phyloP scores from a whole-genome alignment of 2,113 vertebrate species.

The Hiodon tergisus region DNA sequence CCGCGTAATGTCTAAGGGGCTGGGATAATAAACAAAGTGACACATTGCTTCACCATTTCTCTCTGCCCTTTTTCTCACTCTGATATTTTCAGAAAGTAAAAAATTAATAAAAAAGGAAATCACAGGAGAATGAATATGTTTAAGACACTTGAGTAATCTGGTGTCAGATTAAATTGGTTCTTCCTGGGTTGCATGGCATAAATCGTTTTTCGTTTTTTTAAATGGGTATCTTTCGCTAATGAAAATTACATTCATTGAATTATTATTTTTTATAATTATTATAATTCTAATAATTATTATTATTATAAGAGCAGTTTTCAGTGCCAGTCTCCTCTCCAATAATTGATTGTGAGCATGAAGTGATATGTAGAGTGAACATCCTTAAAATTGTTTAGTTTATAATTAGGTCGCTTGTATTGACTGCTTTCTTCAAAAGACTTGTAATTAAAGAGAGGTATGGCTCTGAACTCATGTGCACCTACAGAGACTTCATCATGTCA shows the following conservation, averaged over 20 bases:
- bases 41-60: background rate
- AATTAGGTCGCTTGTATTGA: background rate
- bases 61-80: too few species aligned
- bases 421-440: background rate
- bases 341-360: conserved; percentile 37
- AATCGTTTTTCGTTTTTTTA: conserved; percentile 32
- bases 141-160: conserved; percentile 17
- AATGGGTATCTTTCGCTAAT: conserved; percentile 36
- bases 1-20: too few species aligned
- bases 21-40: background rate
- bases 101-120: background rate
- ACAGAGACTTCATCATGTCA: background rate
- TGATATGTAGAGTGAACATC: conserved; percentile 18
- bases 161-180: conserved; percentile 28
- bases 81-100: too few species aligned
- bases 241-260: conserved; percentile 10
- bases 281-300: conserved; percentile 35
- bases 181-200: conserved; percentile 21
- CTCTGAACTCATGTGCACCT: background rate
- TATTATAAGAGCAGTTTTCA: conserved; percentile 34
- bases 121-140: background rate
- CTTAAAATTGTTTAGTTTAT: conserved; percentile 4
- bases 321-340: conserved; percentile 27
- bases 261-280: too few species aligned
- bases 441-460: conserved; percentile 14